Base-by-base conservation (phyloP, 2,888 invertebrate species). In the Aquatica leii region DNA sequence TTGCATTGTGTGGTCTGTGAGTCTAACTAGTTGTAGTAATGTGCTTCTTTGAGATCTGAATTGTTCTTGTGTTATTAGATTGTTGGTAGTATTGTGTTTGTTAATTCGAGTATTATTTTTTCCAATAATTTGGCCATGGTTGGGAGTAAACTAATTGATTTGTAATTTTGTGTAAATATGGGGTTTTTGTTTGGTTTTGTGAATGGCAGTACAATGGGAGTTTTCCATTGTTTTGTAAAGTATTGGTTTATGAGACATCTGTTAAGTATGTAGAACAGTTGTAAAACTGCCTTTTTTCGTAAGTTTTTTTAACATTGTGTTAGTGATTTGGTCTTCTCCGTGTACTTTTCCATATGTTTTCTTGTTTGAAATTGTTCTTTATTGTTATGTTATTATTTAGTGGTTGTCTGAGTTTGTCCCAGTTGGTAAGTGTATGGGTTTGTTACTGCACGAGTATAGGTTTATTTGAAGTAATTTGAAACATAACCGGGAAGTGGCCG, bases 41-140 rank as follows among this genome's bases (percentile, higher is more conserved):
- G 76, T 76, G 31, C 64, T 73, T 56, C 75, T 76, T 9, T 67
- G 53, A 9, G 59, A 37, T 50, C 75, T 68, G 54, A 76, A 74
- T 62, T 76, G 76, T n/a, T 71, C 53, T 4, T 67, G 40, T 1
- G 34, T 14, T 0, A 53, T 52, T 14, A 67, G 43, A 11, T 68
- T 64, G 1, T 37, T n/a, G 62, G 62, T 59, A n/a, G n/a, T n/a
- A n/a, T n/a, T n/a, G 11, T 49, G 31, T 24, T 54, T 41, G 0
- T 52, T 57, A 4, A 70, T 12, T 51, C 46, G 59, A 1, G 20
- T 31, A 72, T 64, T 1, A 67, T 40, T 34, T 68, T 62, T 49
- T 72, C 68, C 0, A 53, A 12, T 1, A 68, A 12, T 69, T 72
- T 72, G 3, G 56, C 35, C 1, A 72, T 6, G 0, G 43, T 41